These are phyloP conservation scores for Drosophila nasuta DNA, from an alignment of 1,140 invertebrate genomes.

Conservation along the genomic window DNA sequence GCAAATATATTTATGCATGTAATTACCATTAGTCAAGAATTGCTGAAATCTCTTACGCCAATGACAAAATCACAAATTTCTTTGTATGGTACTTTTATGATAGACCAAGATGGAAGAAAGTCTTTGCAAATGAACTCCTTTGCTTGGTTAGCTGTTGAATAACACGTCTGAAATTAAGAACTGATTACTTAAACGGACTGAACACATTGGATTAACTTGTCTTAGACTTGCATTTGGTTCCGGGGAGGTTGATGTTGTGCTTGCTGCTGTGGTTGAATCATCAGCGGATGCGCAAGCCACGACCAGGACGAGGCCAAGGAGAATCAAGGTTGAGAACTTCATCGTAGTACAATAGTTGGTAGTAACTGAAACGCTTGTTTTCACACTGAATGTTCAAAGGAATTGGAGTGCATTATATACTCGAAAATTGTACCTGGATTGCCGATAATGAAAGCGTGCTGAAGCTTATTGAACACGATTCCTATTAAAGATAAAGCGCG, in stretches of 20 bases:
- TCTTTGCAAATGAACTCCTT: too few relatives aligned
- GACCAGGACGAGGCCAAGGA: neutral
- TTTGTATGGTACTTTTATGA: too few relatives aligned
- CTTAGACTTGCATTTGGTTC: neutral
- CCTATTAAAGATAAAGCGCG: neutral
- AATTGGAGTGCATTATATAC: neutral
- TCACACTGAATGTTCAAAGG: neutral
- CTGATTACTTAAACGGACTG: neutral
- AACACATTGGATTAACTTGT: neutral
- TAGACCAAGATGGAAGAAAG: too few relatives aligned
- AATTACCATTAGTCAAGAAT: too few relatives aligned
- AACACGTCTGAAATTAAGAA: too few relatives aligned
- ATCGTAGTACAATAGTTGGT: neutral
- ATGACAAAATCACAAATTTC: too few relatives aligned
- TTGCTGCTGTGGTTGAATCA: neutral
- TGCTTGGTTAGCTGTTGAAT: too few relatives aligned
- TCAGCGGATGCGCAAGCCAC: neutral
- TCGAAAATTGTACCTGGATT: neutral
- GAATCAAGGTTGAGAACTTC: neutral
- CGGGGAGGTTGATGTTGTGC: neutral
- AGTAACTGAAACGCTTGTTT: slow-evolving; percentile 1
- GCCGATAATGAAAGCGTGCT: neutral
- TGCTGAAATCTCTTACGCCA: too few relatives aligned
- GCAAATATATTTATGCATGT: too few relatives aligned
- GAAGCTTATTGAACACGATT: neutral